Evolutionary conservation across 2,797 vertebrate genomes (phyloP).

Genomic region (Arremon brunneinucha): DNA sequence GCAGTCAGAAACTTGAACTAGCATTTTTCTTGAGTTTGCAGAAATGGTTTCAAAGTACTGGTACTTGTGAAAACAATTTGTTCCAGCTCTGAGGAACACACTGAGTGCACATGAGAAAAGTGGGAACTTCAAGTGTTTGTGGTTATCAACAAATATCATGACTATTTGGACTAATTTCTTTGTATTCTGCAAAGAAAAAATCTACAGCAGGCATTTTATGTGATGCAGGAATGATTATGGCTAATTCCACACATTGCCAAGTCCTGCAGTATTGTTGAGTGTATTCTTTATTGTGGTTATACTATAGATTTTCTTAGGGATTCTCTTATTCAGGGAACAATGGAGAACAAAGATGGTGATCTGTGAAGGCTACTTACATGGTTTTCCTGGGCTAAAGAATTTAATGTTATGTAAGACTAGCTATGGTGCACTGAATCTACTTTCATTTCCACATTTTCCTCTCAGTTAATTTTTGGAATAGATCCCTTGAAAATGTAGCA

Average conservation of each 20-base stretch:
- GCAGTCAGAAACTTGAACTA: background rate
- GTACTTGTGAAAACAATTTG: background rate
- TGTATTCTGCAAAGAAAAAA: background rate
- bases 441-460: background rate
- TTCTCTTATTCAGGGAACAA: background rate
- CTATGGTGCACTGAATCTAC: background rate
- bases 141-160: background rate
- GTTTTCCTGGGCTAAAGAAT: background rate
- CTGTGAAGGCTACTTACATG: background rate
- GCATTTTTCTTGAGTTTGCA: background rate
- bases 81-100: background rate
- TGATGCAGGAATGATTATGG: background rate
- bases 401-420: background rate
- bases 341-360: background rate
- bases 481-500: background rate
- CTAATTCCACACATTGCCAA: background rate
- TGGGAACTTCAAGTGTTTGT: background rate
- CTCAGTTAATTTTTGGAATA: background rate
- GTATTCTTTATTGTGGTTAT: background rate
- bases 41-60: background rate
- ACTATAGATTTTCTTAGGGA: background rate
- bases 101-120: background rate
- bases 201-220: background rate
- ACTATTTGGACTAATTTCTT: background rate
- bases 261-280: background rate